Evolutionary conservation across 2,797 vertebrate genomes (phyloP), one percentile per base, ranked within the genome.

Genomic region (Protosalanx chinensis): DNA sequence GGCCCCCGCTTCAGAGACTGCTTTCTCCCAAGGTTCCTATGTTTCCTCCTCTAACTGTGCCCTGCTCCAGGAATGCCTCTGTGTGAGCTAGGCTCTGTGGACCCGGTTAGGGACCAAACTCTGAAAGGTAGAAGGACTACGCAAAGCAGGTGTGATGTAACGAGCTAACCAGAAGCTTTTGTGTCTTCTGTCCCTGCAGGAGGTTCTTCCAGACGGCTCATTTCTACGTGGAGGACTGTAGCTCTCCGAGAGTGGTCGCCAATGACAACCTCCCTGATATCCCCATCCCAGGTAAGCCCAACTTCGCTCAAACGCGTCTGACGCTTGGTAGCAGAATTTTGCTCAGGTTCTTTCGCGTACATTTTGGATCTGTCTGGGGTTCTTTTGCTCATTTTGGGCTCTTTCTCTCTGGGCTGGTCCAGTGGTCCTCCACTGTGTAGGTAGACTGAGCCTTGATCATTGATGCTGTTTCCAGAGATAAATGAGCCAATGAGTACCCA

Each of bases 131-230:
- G 41, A 46, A 46, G 41, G 70, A 46, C 58, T 7, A 29, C 49
- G 68, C 18, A 5, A 56, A n/a, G 18, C 18, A 56, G 51, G 6
- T 53, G 51, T 56, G 51, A 56, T 56, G 51, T n/a, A 56, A n/a
- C 18, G 16, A 56, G 51, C 8, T 56, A 56, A 56, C 6, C 15
- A 4, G 51, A 56, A 67, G 60, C 78, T 71, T 72, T 76, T 88
- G 74, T 88, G 72, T 81, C 73, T 86, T 86, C 79, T 90, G 75
- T 82, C 84, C 81, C 79, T 83, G 79, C 88, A 99, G 98, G 93
- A 98, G 97, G 87, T 98, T 97, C 92, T 99, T 99, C 84, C 97
- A 98, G 90, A 98, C 96, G 7, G 96, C 97, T 84, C 97, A 99
- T 90, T 97, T 99, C 90, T 98, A 98, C 80, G 95, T 99, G 87